A percentile compares a stretch with the other conserved stretches of the same genome.
Conservation (phyloP, 2,113 vertebrate genomes). For the Potamarius usumacintae region DNA sequence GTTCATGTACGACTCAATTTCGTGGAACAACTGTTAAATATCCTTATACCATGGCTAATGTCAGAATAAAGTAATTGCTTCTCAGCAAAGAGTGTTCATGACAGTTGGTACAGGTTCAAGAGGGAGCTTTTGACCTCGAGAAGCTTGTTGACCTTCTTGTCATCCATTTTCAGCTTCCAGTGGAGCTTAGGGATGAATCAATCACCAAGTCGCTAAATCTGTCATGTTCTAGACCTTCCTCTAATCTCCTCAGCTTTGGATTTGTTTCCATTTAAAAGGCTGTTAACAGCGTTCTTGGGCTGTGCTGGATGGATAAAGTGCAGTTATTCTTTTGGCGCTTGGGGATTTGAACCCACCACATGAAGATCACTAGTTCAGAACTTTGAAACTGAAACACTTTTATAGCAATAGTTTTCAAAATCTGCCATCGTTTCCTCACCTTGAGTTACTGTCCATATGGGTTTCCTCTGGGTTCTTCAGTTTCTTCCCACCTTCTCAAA, state of each 20-base stretch:
- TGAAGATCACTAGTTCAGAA: not conserved
- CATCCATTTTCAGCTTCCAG: conserved; percentile 26
- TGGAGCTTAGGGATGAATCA: conserved; percentile 29
- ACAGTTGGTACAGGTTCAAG: not conserved
- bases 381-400: not conserved
- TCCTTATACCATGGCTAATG: not conserved
- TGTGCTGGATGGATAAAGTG: not conserved
- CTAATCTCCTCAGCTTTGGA: not conserved
- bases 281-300: conserved; percentile 30
- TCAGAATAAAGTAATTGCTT: conserved; percentile 12
- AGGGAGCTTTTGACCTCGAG: conserved; percentile 25
- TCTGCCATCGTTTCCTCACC: not conserved
- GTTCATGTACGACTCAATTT: no score
- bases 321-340: not conserved
- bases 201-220: conserved; percentile 36
- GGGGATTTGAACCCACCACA: not conserved
- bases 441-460: not conserved
- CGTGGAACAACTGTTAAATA: no score
- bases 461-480: not conserved
- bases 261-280: conserved; percentile 25
- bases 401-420: no score
- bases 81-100: conserved; percentile 31
- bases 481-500: not conserved
- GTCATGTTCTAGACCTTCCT: conserved; percentile 12
- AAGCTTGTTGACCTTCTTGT: conserved; percentile 24